Percentiles rank a stretch among this genome's conserved stretches.
Conservation (phyloP, 1,140 invertebrate species). For the Drosophila leontia region DNA sequence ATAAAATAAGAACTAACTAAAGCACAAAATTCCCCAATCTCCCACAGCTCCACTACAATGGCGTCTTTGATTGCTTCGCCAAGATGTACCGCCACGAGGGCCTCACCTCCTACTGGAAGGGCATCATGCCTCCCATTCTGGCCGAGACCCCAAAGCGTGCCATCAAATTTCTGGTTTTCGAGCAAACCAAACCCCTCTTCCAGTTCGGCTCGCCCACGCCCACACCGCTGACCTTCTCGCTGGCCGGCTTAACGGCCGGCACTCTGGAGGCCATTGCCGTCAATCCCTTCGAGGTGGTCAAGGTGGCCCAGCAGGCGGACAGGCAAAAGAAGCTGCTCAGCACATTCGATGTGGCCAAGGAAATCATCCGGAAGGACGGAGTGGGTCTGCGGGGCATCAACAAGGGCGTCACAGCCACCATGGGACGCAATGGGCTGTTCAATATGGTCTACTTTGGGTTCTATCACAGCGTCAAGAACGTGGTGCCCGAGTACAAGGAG, state of each 20-base stretch:
- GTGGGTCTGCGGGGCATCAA: constrained; percentile 92
- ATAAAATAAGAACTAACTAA: neutral
- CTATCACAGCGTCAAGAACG: constrained; percentile 95
- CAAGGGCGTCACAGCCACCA: constrained; percentile 95
- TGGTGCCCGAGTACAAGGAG: constrained; percentile 90
- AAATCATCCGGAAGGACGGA: constrained; percentile 91
- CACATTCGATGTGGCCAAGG: constrained; percentile 91
- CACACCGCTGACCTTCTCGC: constrained; percentile 92
- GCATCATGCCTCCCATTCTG: constrained; percentile 95
- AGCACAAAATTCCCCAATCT: neutral
- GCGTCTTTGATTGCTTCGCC: constrained; percentile 93
- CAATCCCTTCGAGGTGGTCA: constrained; percentile 98
- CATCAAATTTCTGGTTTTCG: constrained; percentile 97
- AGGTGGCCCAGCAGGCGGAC: constrained; percentile 93
- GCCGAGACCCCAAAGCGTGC: constrained; percentile 98
- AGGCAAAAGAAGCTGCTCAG: constrained; percentile 88
- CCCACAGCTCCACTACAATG: constrained; percentile 88
- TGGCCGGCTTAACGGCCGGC: constrained; percentile 94
- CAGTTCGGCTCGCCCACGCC: constrained; percentile 90
- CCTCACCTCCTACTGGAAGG: constrained; percentile 94
- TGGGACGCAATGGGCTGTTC: constrained; percentile 94
- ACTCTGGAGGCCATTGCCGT: constrained; percentile 95
- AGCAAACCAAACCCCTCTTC: constrained; percentile 95
- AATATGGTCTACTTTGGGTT: constrained; percentile 98
- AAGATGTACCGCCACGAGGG: constrained; percentile 96